Evolutionary conservation across 2,888 invertebrate genomes (phyloP), one percentile per base, ranked within the genome.

Genomic region (Myopa tessellatipennis): DNA sequence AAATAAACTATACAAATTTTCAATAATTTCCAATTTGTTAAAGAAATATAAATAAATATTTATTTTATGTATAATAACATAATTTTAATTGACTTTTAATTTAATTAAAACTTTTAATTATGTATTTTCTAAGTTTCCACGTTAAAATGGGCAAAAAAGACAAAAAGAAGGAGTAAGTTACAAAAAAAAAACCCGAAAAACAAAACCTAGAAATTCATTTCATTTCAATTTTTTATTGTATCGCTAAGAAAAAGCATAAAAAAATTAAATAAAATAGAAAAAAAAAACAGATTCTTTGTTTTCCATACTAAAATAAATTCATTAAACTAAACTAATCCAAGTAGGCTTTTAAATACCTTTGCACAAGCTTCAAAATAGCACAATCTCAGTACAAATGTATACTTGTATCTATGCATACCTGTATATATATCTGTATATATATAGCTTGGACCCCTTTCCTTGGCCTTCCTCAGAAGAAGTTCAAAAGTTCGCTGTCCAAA

Each of bases 151-250:
- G 87, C 84, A 87, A 87, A 80, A 87, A 87, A 87, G 87, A 87
- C 82, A 87, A 87, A 79, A 87, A 87, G 79, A 87, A 87, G 83
- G 82, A 82, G 87, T 87, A 87, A 87, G 87, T 87, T 76, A 78
- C 71, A 58, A 38, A 10, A 61, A 61, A 26, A 26, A 3, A 26
- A 26, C 10, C 26, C 45, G 45, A 45, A 45, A 45, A 45, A 45
- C 45, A 45, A 1, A 45, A 2, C 26, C 26, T 45, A 45, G 55
- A n/a, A n/a, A 55, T 55, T 16, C n/a, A 55, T 55, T n/a, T 55
- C 10, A 55, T 55, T n/a, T 16, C 3, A 16, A 14, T 10, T n/a
- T 14, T 55, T n/a, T 55, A n/a, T 10, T 14, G 16, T 16, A 55
- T 14, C 55, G 55, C 55, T 55, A 55, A 16, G 1, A n/a, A 55